A percentile compares a stretch with the other conserved stretches of the same genome.
Evolutionary conservation across 2,797 vertebrate species (phyloP).

Genomic region (Scolopax bukidnonensis): DNA sequence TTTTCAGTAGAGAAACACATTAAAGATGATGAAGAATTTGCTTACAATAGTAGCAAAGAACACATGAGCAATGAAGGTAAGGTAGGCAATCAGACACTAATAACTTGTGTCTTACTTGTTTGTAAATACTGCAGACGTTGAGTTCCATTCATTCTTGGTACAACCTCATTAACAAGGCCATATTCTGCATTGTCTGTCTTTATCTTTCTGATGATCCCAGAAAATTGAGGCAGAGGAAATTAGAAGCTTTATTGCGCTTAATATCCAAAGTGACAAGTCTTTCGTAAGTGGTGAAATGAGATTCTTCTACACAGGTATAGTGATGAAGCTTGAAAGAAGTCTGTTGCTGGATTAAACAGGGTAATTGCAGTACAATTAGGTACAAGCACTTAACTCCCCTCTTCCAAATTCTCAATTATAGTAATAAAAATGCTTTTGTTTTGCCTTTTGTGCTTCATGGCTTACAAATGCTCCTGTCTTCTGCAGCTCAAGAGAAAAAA

Average conservation of each 20-base stretch:
- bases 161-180: slow-evolving; percentile 34
- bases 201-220: slow-evolving; percentile 44
- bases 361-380: slow-evolving; percentile 64
- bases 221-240: slow-evolving; percentile 51
- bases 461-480: slow-evolving; percentile 63
- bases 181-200: slow-evolving; percentile 28
- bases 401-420: slow-evolving; percentile 65
- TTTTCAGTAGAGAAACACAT: background rate
- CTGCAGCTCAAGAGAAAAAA: background rate
- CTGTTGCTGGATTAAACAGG: slow-evolving; percentile 62
- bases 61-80: background rate
- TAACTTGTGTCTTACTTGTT: slow-evolving; percentile 41
- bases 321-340: slow-evolving; percentile 55
- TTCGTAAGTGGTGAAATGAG: slow-evolving; percentile 38
- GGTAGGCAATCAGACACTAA: slow-evolving; percentile 39
- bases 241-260: slow-evolving; percentile 38
- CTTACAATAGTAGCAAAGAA: background rate
- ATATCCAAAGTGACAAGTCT: slow-evolving; percentile 58
- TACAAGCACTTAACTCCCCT: slow-evolving; percentile 53
- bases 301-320: slow-evolving; percentile 42
- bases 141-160: slow-evolving; percentile 40
- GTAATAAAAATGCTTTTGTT: slow-evolving; percentile 68
- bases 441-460: slow-evolving; percentile 57
- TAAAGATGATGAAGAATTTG: background rate
- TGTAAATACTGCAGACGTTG: slow-evolving; percentile 55